Conservation (phyloP, 2,113 vertebrate genomes). For the Charina bottae region DNA sequence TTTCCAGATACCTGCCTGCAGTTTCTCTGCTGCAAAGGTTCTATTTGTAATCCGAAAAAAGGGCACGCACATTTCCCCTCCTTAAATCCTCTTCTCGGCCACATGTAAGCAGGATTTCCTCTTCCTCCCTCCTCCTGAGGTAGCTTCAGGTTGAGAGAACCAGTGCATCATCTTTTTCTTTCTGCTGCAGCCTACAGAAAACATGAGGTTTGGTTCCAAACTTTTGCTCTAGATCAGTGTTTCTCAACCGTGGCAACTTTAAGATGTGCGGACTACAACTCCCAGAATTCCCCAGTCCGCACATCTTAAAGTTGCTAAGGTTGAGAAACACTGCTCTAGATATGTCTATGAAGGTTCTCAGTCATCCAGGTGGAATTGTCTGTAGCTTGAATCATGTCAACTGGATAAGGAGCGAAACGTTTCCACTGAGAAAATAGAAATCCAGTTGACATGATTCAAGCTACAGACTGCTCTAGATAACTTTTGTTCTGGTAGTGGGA, state of each 20-base stretch:
- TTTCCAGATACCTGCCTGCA: neutral
- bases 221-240: neutral
- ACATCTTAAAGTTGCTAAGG: too few species aligned
- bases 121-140: neutral
- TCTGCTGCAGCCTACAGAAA: neutral
- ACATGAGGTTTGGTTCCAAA: neutral
- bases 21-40: neutral
- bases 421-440: too few species aligned
- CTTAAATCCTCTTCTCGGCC: neutral
- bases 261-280: too few species aligned
- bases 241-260: neutral
- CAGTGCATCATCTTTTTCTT: fast-evolving
- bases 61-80: neutral
- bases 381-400: too few species aligned
- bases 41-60: neutral
- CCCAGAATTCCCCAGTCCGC: too few species aligned
- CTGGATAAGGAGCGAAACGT: too few species aligned
- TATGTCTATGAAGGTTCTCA: too few species aligned
- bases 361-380: too few species aligned
- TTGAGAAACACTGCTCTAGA: too few species aligned
- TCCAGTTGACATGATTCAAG: too few species aligned
- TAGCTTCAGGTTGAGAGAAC: neutral
- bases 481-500: neutral
- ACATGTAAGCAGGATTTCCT: neutral
- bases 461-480: neutral